Percentiles rank a stretch among this genome's conserved stretches.
Conservation (phyloP, 2,113 vertebrate species). For the Leucopternis melanops region DNA sequence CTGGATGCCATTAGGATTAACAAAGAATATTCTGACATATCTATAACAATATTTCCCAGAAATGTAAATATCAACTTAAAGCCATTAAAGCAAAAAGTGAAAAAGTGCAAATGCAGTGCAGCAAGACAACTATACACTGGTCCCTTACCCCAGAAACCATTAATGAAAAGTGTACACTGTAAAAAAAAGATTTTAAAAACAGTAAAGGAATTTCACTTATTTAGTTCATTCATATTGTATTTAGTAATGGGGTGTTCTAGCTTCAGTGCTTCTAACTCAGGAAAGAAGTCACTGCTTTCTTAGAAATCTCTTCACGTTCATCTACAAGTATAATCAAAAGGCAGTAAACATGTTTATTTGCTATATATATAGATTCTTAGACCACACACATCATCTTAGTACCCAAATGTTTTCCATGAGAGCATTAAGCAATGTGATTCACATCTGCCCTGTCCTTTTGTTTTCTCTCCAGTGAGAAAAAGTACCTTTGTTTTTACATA, state of each 20-base stretch:
- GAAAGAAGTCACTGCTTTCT: neutral
- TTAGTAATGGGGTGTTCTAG: neutral
- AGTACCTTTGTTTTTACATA: neutral
- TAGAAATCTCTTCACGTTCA: neutral
- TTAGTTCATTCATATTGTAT: neutral
- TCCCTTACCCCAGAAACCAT: neutral
- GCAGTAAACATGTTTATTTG: neutral
- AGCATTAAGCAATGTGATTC: neutral
- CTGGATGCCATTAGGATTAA: neutral
- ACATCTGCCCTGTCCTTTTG: neutral
- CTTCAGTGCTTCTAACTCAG: neutral
- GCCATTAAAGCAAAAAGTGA: neutral
- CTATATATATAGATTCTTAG: neutral
- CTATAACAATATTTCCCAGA: neutral
- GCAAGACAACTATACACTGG: neutral
- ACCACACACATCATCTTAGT: neutral
- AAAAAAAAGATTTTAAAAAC: neutral
- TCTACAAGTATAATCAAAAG: neutral
- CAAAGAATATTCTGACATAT: neutral
- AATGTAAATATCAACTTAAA: neutral
- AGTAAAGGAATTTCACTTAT: neutral
- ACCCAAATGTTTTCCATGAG: neutral
- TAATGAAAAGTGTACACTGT: neutral
- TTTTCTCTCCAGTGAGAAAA: neutral
- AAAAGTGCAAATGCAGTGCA: no score